Percentiles rank a stretch among this genome's conserved stretches.
Conservation (phyloP, 2,888 invertebrate genomes). For the Epinotia ramella region DNA sequence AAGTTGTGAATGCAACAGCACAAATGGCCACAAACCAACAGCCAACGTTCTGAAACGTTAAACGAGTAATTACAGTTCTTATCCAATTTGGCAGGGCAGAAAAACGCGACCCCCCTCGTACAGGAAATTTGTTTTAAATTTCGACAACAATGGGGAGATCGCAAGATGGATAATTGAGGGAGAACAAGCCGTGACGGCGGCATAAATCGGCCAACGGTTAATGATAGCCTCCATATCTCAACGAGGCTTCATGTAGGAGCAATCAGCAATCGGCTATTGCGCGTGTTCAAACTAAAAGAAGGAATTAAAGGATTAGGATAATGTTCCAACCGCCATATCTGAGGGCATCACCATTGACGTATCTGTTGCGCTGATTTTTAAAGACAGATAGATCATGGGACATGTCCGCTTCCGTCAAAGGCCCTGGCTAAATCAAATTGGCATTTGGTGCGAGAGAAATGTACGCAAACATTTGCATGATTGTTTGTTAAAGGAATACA, state of each 20-base stretch:
- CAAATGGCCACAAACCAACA: slow-evolving; percentile 68
- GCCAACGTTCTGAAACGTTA: slow-evolving; percentile 64
- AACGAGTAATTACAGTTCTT: slow-evolving; percentile 83
- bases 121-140: slow-evolving; percentile 85
- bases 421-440: no score
- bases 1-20: slow-evolving; percentile 49
- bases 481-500: no score
- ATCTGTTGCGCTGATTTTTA: no score
- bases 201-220: slow-evolving; percentile 78
- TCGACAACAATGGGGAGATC: slow-evolving; percentile 85
- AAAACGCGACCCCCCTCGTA: slow-evolving; percentile 82
- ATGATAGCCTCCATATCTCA: slow-evolving; percentile 76
- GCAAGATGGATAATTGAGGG: slow-evolving; percentile 78
- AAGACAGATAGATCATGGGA: no score
- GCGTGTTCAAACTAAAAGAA: no score
- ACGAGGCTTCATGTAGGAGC: slow-evolving; percentile 65
- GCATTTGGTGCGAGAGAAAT: no score
- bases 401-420: no score
- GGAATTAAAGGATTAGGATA: no score
- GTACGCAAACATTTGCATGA: no score
- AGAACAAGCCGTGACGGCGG: slow-evolving; percentile 77
- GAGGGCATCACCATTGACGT: no score
- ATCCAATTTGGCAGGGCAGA: slow-evolving; percentile 83
- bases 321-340: no score
- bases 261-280: slow-evolving; percentile 73